Percentiles rank a stretch among this genome's conserved stretches.
Conservation (phyloP, 64 coral and sea anemone genomes). For the Porites lutea region DNA sequence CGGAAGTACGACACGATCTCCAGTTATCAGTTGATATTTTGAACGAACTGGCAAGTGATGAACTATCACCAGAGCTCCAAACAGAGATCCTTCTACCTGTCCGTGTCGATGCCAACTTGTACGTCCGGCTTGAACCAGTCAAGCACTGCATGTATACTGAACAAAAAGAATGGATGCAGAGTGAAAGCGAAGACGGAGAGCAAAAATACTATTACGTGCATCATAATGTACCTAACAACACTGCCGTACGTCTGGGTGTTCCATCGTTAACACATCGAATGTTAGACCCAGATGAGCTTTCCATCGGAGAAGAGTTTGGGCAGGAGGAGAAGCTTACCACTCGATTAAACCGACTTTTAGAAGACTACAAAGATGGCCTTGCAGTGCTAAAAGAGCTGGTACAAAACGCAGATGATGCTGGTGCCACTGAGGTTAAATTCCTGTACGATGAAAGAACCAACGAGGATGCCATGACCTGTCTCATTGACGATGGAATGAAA, state of each 20-base stretch:
- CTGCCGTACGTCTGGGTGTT: constrained; percentile 57
- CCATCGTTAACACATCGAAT: constrained; percentile 54
- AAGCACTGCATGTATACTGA: constrained; percentile 82
- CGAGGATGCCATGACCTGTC: constrained; percentile 37
- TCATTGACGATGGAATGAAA: constrained; percentile 61
- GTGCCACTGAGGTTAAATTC: constrained; percentile 60
- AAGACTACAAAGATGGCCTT: constrained; percentile 24
- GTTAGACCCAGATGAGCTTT: constrained; percentile 45
- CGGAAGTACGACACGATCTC: constrained; percentile 73
- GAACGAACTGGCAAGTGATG: constrained; percentile 53
- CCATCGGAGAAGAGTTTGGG: constrained; percentile 64
- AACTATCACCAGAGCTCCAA: constrained; percentile 15
- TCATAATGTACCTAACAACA: constrained; percentile 15
- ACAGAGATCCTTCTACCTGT: constrained; percentile 57
- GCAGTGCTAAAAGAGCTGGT: constrained; percentile 63
- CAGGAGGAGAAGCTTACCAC: constrained; percentile 45
- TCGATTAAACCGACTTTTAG: neutral
- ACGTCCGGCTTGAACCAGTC: constrained; percentile 39
- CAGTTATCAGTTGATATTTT: constrained; percentile 65
- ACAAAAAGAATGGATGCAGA: constrained; percentile 58
- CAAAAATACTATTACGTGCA: constrained; percentile 52
- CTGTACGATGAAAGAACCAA: constrained; percentile 70
- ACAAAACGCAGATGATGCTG: constrained; percentile 70
- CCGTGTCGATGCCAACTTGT: neutral
- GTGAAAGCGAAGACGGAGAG: constrained; percentile 13